Evolutionary conservation across 2,113 vertebrate species (phyloP).

Genomic region (Zootoca vivipara): DNA sequence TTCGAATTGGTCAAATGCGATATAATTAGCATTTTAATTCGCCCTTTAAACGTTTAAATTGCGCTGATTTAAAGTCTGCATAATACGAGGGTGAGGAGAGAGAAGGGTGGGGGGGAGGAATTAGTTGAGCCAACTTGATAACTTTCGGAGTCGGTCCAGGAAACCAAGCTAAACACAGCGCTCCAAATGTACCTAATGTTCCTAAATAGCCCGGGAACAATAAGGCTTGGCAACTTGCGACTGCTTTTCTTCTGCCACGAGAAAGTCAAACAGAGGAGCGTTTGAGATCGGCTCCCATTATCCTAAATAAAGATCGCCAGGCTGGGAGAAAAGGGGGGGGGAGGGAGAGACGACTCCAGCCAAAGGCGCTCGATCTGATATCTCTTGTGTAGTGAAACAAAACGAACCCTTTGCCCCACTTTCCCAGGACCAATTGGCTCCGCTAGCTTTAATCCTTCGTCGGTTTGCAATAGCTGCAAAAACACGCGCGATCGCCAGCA

Average conservation of each 20-base stretch:
- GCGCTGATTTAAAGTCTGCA: slow-evolving; percentile 55
- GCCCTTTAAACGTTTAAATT: slow-evolving; percentile 85
- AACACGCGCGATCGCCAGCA: neutral
- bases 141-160: slow-evolving; percentile 32
- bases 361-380: slow-evolving; percentile 15
- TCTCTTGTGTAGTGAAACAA: slow-evolving; percentile 17
- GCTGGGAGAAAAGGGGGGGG: neutral
- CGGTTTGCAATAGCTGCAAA: neutral
- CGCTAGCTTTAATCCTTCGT: neutral
- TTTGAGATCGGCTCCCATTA: slow-evolving; percentile 2
- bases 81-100: neutral
- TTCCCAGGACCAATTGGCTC: neutral
- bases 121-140: slow-evolving; percentile 44
- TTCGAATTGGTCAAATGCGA: slow-evolving; percentile 85
- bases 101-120: neutral
- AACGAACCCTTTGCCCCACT: slow-evolving; percentile 18
- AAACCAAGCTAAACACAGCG: neutral
- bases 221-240: slow-evolving; percentile 25
- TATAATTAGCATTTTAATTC: slow-evolving; percentile 91
- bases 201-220: slow-evolving; percentile 36
- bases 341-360: neutral
- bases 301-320: slow-evolving; percentile 11
- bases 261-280: slow-evolving; percentile 43
- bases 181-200: slow-evolving; percentile 30
- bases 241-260: slow-evolving; percentile 25